Percentiles rank a stretch among this genome's conserved stretches.
Conservation (phyloP, 2,888 invertebrate genomes). For the Amphiduros pacificus region DNA sequence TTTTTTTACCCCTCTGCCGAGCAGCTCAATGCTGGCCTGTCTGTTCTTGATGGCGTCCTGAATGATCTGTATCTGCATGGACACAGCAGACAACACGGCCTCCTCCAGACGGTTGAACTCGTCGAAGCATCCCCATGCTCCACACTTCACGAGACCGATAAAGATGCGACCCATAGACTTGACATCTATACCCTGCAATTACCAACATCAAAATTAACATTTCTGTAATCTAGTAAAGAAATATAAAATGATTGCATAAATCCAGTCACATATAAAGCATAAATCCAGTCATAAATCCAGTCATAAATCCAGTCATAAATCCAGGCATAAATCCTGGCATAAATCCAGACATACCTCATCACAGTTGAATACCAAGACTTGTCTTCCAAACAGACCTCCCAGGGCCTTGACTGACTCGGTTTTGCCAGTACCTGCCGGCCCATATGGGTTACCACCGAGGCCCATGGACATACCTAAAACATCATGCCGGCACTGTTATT, state of each 20-base stretch:
- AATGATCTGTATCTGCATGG: conserved; percentile 91
- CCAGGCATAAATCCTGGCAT: no score
- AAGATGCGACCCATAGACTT: conserved; percentile 93
- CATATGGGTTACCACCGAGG: conserved; percentile 97
- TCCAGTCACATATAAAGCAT: no score
- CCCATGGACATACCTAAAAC: conserved; percentile 93
- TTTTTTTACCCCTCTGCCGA: conserved; percentile 62
- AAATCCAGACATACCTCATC: conserved; percentile 83
- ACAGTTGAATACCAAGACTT: conserved; percentile 69
- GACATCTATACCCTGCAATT: conserved; percentile 82
- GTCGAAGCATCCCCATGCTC: conserved; percentile 97
- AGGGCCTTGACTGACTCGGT: conserved; percentile 98
- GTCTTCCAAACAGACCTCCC: conserved; percentile 76
- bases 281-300: no score
- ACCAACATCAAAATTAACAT: no score
- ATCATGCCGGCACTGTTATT: no score
- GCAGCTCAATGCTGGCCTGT: conserved; percentile 58
- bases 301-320: no score
- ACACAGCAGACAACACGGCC: conserved; percentile 89
- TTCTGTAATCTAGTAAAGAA: no score
- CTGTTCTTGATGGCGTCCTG: conserved; percentile 78
- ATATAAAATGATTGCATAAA: no score
- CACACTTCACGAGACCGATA: conserved; percentile 80
- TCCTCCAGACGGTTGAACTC: conserved; percentile 97
- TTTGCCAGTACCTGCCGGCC: conserved; percentile 98